phyloP scores from a whole-genome alignment of 1,140 invertebrate genomes.

The Meloidogyne floridensis region DNA sequence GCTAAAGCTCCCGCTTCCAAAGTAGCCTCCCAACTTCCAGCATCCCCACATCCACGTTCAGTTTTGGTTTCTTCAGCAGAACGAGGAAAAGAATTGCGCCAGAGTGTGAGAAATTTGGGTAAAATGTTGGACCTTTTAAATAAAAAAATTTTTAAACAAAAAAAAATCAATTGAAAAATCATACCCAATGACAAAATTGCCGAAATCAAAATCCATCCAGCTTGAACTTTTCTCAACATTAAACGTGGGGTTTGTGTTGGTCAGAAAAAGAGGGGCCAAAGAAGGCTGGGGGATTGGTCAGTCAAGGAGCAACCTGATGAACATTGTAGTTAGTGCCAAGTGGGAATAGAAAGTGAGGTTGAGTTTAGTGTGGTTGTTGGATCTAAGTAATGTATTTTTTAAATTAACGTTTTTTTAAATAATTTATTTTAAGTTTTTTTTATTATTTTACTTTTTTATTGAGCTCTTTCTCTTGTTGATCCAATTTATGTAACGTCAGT shows the following conservation, averaged over 20 bases:
- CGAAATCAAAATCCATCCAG: constrained; percentile 94
- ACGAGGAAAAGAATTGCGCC: constrained; percentile 95
- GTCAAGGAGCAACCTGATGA: too few species aligned
- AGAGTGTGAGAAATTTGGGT: constrained; percentile 87
- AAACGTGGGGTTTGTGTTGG: constrained; percentile 86
- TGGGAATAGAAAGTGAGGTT: too few species aligned
- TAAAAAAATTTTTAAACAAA: constrained; percentile 29
- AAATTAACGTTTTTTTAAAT: too few species aligned
- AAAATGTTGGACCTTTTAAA: constrained; percentile 78
- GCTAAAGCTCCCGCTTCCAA: constrained; percentile 92
- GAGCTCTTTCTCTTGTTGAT: too few species aligned
- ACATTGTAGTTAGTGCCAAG: too few species aligned
- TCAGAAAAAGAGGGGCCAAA: too few species aligned
- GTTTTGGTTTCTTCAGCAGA: constrained; percentile 92
- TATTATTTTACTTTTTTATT: too few species aligned
- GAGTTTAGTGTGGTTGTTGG: too few species aligned
- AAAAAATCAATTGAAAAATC: not conserved
- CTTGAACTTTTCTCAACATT: constrained; percentile 88
- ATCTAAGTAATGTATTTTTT: too few species aligned
- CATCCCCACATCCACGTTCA: constrained; percentile 89
- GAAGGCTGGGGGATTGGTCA: too few species aligned
- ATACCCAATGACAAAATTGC: constrained; percentile 91
- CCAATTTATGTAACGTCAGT: too few species aligned
- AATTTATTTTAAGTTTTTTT: too few species aligned
- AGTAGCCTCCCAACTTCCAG: constrained; percentile 97